Evolutionary conservation across 2,113 vertebrate genomes (phyloP), one percentile per base, ranked within the genome.

Genomic region (Emydura subglobosa): DNA sequence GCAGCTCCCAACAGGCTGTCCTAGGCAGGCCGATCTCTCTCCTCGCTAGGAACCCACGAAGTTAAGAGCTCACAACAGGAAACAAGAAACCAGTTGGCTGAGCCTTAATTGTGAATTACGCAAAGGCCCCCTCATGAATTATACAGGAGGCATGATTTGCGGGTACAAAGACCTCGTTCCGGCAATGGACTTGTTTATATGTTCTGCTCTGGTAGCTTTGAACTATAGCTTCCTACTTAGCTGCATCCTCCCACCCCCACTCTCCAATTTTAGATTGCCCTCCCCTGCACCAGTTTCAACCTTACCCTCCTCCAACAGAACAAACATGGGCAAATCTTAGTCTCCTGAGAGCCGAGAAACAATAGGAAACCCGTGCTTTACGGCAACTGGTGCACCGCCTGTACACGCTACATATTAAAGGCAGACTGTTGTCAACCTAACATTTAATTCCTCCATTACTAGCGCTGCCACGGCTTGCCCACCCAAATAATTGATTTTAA

Each of bases 151-250:
- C 78, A 42, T 80, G 79, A 7, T 65, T 47, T 83, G 79, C 78
- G 80, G 92, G 88, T 22, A 89, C 87, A 91, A 72, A 93, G 92
- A 51, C 86, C 86, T 53, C 61, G 78, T 96, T 93, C 78, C 79
- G 90, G 81, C 85, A 72, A 87, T 42, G 72, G 90, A 89, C 85
- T 91, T 89, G 88, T 88, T 94, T 88, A 88, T 90, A 68, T 94
- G 92, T 53, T 89, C 17, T 47, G 93, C 82, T 89, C 76, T 1
- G 1, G 87, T 50, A 84, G 74, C 85, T 91, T 51, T 13, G 8
- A 94, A 83, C 94, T 81, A 5, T 83, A 25, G 9, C 44, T 83
- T 84, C 79, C 50, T 17, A 13, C 59, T 10, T 90, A 87, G 61
- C 86, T 65, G 55, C 72, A 83, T 82, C 74, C 72, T 57, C 1